Base-by-base conservation (phyloP, 1,140 invertebrate genomes). In the Drosophila neocordata region DNA sequence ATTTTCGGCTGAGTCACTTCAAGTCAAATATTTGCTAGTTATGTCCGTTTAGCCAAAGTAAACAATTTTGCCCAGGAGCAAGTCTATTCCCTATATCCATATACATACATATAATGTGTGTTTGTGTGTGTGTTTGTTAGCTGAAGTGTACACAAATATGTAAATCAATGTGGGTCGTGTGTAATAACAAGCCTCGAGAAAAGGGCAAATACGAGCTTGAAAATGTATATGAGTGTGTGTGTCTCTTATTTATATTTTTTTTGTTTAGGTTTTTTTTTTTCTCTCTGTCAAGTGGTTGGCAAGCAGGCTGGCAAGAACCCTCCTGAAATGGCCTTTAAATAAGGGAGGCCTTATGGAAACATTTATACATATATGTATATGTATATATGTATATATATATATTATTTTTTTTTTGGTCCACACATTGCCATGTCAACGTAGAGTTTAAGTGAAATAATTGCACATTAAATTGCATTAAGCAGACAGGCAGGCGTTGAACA, bases 11-110 rank as follows among this genome's bases (percentile, higher is more conserved):
- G 38, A 65, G 74, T 73, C 77, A 65, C 71, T 53, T 77, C 82
- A 87, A 76, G 67, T 77, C 82, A 87, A 87, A 87, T 87, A 87
- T 87, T 87, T 87, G 58, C 75, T 73, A 70, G 78, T 71, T 79
- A 74, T 85, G 77, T 85, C 66, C 81, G 77, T 73, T 78, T 87
- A 75, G 70, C 74, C 77, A 73, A 87, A 74, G 82, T 64, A 81
- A 87, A 87, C 68, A 87, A 51, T 65, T 48, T 73, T 74, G 48
- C 66, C 77, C 65, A 69, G 69, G 41, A 68, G 58, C 69, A 65
- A 55, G 27, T 62, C 61, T 52, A 27, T 64, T 64, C 63, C 11
- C 38, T n/a, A 48, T 48, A 48, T 15, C 8, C 18, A 7, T 20
- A 44, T 44, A 44, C n/a, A n/a, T 44, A 15, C 62, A 37, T 37